Evolutionary conservation across 2,888 invertebrate species (phyloP), one percentile per base, ranked within the genome.

Genomic region (Hirtodrosophila duncani): DNA sequence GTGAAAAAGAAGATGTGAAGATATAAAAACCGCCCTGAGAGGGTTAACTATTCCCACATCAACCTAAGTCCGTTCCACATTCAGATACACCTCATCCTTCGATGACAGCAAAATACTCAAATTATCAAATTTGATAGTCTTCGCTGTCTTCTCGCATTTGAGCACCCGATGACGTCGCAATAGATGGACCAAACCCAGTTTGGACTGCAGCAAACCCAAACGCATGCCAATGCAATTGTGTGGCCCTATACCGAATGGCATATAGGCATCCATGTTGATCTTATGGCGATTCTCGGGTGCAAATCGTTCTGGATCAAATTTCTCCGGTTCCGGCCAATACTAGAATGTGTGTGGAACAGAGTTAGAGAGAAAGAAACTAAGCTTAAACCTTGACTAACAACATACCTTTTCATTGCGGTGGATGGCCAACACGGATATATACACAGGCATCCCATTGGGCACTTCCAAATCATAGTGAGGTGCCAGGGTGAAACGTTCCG

Each of bases 151-250:
- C 0, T 58, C 65, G 10, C 67, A 67, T 0, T 31, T 37, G 3
- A 43, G 31, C 2, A 84, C 67, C 1, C 52, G 67, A 62, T 84
- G 70, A 42, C 79, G 62, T 5, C 55, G 70, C 10, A 84, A 38
- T 9, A 84, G 55, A 17, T 81, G 72, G 0, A 82, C 58, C 0
- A 84, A 39, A 1, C 83, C 84, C 33, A 82, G 46, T 38, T 82
- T 83, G 0, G 67, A 13, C 31, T 83, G 78, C 2, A 84, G 33
- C 1, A 82, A 23, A 4, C 79, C 84, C 33, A 84, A 61, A 2
- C 84, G 79, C 63, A 83, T 80, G 1, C 84, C 84, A 44, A 84
- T 68, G 41, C 84, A 84, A 26, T 75, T 79, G 5, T 69, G 80
- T 0, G 81, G 79, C 0, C 84, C 84, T n/a, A 53, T 52, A 7